phyloP scores from a whole-genome alignment of 1,140 invertebrate genomes.

The Zaprionus africanus region DNA sequence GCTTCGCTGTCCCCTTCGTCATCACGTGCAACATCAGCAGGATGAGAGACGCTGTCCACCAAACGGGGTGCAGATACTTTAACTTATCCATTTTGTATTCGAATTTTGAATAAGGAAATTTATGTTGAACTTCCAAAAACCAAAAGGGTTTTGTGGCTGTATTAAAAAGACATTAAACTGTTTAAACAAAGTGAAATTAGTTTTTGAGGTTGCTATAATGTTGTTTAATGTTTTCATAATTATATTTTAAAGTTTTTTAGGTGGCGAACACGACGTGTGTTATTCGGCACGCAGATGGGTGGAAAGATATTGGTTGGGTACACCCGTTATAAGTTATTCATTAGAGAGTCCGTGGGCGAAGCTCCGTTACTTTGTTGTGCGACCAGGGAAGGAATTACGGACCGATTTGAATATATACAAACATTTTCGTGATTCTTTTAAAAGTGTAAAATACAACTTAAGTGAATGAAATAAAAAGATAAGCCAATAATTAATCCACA shows the following conservation, averaged over 20 bases:
- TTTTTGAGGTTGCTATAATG: too few relatives aligned
- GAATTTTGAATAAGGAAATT: slow-evolving; percentile 1
- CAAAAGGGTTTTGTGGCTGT: neutral
- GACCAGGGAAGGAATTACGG: slow-evolving; percentile 75
- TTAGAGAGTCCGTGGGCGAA: neutral
- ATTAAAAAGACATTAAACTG: too few relatives aligned
- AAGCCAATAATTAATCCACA: too few relatives aligned
- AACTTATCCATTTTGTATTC: slow-evolving; percentile 39
- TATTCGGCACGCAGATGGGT: slow-evolving; percentile 37
- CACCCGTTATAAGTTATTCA: slow-evolving; percentile 12
- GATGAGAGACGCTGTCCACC: slow-evolving; percentile 37
- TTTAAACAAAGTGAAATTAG: too few relatives aligned
- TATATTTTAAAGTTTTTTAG: too few relatives aligned
- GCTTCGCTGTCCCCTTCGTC: slow-evolving; percentile 13
- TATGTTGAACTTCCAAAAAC: neutral
- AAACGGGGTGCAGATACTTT: slow-evolving; percentile 36
- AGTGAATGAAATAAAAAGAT: too few relatives aligned
- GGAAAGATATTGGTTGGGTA: slow-evolving; percentile 66
- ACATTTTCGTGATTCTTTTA: too few relatives aligned
- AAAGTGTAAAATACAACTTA: too few relatives aligned
- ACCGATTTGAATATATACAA: slow-evolving; percentile 45
- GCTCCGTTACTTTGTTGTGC: slow-evolving; percentile 23
- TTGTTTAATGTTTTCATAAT: too few relatives aligned
- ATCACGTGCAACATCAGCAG: slow-evolving; percentile 33
- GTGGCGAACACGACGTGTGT: too few relatives aligned